Conservation (phyloP, 2,113 vertebrate species). For the Leucoraja erinaceus region DNA sequence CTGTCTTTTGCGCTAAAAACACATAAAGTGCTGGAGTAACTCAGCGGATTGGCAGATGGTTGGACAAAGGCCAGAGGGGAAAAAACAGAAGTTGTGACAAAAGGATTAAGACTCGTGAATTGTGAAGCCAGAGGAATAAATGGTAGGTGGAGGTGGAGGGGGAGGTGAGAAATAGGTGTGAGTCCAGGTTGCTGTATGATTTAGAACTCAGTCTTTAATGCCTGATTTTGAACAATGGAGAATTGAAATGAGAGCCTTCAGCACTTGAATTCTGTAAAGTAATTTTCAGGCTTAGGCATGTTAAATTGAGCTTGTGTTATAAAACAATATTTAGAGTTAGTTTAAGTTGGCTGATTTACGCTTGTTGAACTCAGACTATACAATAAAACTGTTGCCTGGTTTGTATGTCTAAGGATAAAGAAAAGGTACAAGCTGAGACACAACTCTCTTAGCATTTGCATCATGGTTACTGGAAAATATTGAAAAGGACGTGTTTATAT, state of each 20-base stretch:
- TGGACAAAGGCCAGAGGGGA: too few species aligned
- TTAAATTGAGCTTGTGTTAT: neutral
- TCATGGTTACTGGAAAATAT: neutral
- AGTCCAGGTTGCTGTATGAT: neutral
- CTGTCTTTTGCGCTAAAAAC: too few species aligned
- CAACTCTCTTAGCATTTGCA: neutral
- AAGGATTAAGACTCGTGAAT: too few species aligned
- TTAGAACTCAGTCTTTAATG: neutral
- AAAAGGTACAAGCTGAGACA: neutral
- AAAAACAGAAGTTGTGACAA: too few species aligned
- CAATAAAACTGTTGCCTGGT: neutral
- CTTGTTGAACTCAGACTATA: neutral
- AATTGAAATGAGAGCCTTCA: neutral
- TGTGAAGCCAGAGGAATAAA: too few species aligned
- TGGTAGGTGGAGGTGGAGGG: too few species aligned
- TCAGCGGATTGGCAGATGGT: too few species aligned
- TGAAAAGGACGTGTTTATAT: neutral
- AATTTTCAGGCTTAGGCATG: neutral
- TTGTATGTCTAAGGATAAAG: neutral
- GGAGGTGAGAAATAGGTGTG: too few species aligned
- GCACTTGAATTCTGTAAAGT: neutral
- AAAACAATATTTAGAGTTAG: neutral
- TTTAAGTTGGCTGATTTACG: neutral
- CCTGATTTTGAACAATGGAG: neutral
- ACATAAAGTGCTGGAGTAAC: too few species aligned